Evolutionary conservation across 2,888 invertebrate genomes (phyloP).

Genomic region (Cataglyphis albicans): DNA sequence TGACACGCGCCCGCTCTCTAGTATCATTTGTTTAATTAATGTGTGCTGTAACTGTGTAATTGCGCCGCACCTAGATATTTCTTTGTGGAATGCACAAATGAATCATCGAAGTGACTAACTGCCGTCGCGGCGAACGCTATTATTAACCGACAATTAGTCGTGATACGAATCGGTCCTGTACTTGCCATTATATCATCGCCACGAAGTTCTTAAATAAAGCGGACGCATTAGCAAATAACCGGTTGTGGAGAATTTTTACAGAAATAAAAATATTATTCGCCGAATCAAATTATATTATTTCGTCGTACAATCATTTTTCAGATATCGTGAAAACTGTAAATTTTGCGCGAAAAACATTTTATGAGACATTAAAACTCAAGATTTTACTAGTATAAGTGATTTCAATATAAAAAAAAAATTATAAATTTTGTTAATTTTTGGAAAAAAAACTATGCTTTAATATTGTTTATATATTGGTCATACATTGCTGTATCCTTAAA

Average conservation of each 20-base stretch:
- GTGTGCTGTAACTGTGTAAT: slow-evolving; percentile 4
- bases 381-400: neutral
- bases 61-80: neutral
- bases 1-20: neutral
- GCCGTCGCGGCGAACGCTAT: slow-evolving; percentile 33
- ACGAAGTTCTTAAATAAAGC: neutral
- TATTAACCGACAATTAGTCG: slow-evolving; percentile 45
- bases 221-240: neutral
- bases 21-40: slow-evolving; percentile 35
- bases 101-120: slow-evolving; percentile 29
- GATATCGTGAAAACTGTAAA: neutral
- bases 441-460: neutral
- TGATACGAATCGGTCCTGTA: slow-evolving; percentile 19
- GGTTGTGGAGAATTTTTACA: neutral
- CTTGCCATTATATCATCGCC: slow-evolving; percentile 6
- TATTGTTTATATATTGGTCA: neutral
- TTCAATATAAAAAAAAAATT: neutral
- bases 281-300: slow-evolving; percentile 10
- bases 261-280: neutral
- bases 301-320: neutral
- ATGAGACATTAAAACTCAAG: neutral
- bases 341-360: neutral
- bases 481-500: neutral
- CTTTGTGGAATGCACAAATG: slow-evolving; percentile 2
- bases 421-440: neutral